Conservation (phyloP, 1,140 invertebrate genomes). For the Rhagoletis zephyria region DNA sequence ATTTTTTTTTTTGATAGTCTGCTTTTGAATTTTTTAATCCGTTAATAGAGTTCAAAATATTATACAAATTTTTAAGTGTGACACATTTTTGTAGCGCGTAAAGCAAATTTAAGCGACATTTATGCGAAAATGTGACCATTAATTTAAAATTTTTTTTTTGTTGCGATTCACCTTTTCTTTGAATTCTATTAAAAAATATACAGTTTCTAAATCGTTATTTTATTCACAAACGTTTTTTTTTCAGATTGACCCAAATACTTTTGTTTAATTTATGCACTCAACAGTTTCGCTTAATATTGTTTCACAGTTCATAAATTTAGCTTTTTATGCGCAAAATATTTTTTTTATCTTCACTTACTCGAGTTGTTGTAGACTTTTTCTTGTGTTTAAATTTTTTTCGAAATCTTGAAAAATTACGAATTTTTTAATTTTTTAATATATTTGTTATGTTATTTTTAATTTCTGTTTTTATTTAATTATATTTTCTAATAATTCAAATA, state of each 20-base stretch:
- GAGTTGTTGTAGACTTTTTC: too few relatives aligned
- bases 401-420: background rate
- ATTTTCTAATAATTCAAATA: background rate
- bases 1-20: too few relatives aligned
- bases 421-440: background rate
- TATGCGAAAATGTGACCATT: too few relatives aligned
- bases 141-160: background rate
- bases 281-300: background rate
- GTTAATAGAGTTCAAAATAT: too few relatives aligned
- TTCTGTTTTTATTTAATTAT: background rate
- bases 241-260: background rate
- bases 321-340: background rate
- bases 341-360: background rate
- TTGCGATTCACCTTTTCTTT: too few relatives aligned
- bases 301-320: background rate
- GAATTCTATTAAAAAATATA: background rate
- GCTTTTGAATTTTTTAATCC: background rate
- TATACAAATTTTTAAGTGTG: too few relatives aligned
- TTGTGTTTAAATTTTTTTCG: too few relatives aligned
- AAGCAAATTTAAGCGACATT: too few relatives aligned
- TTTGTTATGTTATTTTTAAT: background rate
- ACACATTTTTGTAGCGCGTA: too few relatives aligned
- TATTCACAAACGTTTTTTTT: background rate
- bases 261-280: background rate
- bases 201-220: background rate